These are phyloP conservation scores for Gracilinanus agilis DNA, from an alignment of 2,113 vertebrate genomes.

Conservation along the genomic window DNA sequence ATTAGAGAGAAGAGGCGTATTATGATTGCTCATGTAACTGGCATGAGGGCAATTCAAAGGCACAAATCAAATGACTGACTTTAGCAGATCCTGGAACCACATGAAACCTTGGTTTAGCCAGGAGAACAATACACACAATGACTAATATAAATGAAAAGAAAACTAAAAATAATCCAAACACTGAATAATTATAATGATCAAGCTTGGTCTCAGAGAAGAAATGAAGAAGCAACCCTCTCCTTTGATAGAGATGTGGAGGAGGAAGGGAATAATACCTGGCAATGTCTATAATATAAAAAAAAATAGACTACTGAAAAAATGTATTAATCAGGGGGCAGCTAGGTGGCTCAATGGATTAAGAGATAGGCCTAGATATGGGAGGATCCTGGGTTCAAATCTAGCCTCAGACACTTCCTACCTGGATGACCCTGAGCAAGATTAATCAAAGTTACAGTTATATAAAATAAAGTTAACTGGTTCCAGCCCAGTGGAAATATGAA, in stretches of 20 bases:
- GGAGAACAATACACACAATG: neutral
- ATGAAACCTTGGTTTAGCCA: slow-evolving; percentile 22
- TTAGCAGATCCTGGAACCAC: slow-evolving; percentile 25
- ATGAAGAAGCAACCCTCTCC: neutral
- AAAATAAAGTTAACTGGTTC: neutral
- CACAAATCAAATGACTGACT: neutral
- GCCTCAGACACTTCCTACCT: too few species aligned
- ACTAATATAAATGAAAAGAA: neutral
- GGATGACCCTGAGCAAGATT: too few species aligned
- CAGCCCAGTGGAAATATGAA: neutral
- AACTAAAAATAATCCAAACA: neutral
- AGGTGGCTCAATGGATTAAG: too few species aligned
- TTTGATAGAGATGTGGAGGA: neutral
- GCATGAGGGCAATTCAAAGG: neutral
- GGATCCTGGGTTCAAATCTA: too few species aligned
- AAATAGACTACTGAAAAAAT: neutral
- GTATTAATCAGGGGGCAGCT: neutral
- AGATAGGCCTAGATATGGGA: too few species aligned
- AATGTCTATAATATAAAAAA: neutral
- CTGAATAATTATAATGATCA: neutral
- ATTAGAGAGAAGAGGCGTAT: neutral
- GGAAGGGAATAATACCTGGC: neutral
- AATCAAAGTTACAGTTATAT: too few species aligned
- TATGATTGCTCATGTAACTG: slow-evolving; percentile 19
- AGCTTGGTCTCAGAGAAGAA: neutral